A percentile compares a stretch with the other conserved stretches of the same genome.
Conservation (phyloP, 1,140 invertebrate species). For the Aphaenogaster ashmeadi region DNA sequence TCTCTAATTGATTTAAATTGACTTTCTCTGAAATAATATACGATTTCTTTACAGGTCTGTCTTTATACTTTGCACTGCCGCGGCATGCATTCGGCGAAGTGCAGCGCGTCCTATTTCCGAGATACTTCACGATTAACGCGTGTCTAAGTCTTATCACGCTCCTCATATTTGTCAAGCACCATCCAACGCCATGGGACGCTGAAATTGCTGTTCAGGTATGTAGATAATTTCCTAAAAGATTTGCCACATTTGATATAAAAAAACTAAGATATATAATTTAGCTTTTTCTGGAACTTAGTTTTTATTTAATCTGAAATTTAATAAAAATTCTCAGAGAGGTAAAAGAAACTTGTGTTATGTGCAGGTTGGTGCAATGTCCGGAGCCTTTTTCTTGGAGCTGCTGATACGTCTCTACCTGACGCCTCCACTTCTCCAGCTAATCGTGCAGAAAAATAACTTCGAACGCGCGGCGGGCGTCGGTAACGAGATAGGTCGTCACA, state of each 20-base stretch:
- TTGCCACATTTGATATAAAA: background rate
- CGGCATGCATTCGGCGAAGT: constrained; percentile 94
- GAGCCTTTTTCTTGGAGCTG: constrained; percentile 91
- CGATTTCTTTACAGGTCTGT: constrained; percentile 89
- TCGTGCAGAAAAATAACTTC: constrained; percentile 90
- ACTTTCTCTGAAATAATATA: constrained; percentile 47
- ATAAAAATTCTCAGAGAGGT: background rate
- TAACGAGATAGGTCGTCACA: constrained; percentile 90
- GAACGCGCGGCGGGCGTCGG: constrained; percentile 91
- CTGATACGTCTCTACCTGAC: constrained; percentile 91
- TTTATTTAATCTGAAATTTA: background rate
- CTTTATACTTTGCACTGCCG: constrained; percentile 93
- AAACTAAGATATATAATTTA: background rate
- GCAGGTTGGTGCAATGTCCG: constrained; percentile 90
- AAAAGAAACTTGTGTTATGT: background rate
- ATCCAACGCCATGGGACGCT: constrained; percentile 84
- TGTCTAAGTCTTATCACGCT: constrained; percentile 91
- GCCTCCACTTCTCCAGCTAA: constrained; percentile 89
- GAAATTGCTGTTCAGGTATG: constrained; percentile 86
- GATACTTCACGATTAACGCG: constrained; percentile 93
- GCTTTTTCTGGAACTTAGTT: background rate
- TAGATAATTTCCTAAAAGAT: background rate
- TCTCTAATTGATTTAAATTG: constrained; percentile 2
- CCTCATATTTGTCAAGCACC: constrained; percentile 89
- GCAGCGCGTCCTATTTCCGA: constrained; percentile 94